Conservation (phyloP, 2,797 vertebrate species). For the Falco novaeseelandiae region DNA sequence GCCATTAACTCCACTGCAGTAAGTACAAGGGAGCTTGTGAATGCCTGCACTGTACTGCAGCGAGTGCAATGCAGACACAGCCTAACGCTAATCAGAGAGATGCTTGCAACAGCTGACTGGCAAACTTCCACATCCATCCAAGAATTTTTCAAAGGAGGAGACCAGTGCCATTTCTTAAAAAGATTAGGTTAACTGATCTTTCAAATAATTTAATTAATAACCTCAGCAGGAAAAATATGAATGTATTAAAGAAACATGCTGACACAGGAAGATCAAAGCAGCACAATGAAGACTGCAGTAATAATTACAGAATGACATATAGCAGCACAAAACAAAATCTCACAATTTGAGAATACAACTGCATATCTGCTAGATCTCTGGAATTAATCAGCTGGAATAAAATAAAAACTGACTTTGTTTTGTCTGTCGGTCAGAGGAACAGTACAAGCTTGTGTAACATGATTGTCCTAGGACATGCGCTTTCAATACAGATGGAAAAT, state of each 20-base stretch:
- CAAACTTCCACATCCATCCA: not conserved
- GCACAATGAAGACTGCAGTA: not conserved
- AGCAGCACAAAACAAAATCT: not conserved
- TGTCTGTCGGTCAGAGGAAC: not conserved
- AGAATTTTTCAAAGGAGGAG: not conserved
- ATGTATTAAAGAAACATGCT: not conserved
- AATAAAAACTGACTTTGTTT: not conserved
- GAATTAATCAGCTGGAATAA: not conserved
- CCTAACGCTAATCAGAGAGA: not conserved
- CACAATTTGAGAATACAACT: not conserved
- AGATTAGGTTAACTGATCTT: not conserved
- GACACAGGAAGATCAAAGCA: not conserved
- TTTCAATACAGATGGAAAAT: not conserved
- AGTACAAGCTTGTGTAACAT: not conserved
- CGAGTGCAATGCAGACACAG: fast-evolving
- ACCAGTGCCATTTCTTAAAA: not conserved
- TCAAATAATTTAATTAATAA: not conserved
- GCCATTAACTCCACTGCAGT: not conserved
- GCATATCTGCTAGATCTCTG: not conserved
- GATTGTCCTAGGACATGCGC: not conserved
- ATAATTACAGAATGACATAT: not conserved
- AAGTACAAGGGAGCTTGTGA: not conserved
- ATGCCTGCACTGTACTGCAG: fast-evolving
- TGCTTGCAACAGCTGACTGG: fast-evolving
- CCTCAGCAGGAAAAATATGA: not conserved